Evolutionary conservation across 2,888 invertebrate species (phyloP).

Genomic region (Lasioglossum villosulum): DNA sequence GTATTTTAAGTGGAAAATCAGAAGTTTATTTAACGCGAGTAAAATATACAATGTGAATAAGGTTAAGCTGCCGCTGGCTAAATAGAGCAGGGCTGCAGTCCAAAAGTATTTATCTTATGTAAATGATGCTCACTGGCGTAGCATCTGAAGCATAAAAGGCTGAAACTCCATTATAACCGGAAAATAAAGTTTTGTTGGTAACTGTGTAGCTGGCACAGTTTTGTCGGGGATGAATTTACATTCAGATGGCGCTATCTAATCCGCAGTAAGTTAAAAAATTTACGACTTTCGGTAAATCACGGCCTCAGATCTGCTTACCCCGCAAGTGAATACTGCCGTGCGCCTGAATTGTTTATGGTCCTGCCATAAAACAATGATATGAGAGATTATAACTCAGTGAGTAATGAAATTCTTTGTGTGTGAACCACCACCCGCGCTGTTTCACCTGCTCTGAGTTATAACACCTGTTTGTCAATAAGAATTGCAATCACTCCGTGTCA

Average conservation of each 20-base stretch:
- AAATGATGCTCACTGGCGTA: conserved; percentile 65
- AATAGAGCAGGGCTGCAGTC: conserved; percentile 52
- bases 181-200: conserved; percentile 56
- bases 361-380: conserved; percentile 80
- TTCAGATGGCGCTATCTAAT: conserved; percentile 78
- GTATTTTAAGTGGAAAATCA: conserved; percentile 35
- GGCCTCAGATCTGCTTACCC: conserved; percentile 62
- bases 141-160: conserved; percentile 28
- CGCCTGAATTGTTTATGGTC: conserved; percentile 76
- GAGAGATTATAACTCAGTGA: conserved; percentile 75
- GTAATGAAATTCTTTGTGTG: conserved; percentile 65
- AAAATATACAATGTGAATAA: conserved; percentile 43
- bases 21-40: conserved; percentile 35
- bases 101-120: conserved; percentile 69
- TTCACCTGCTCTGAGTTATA: conserved; percentile 60
- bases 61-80: conserved; percentile 50
- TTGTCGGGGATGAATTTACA: conserved; percentile 74
- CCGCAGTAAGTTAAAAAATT: conserved; percentile 80
- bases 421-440: conserved; percentile 52
- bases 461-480: conserved; percentile 54
- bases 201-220: conserved; percentile 67
- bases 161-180: conserved; percentile 50
- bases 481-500: conserved; percentile 32
- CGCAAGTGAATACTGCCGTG: conserved; percentile 65
- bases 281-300: conserved; percentile 80